Conservation (phyloP, 2,113 vertebrate genomes). For the Perccottus glenii region DNA sequence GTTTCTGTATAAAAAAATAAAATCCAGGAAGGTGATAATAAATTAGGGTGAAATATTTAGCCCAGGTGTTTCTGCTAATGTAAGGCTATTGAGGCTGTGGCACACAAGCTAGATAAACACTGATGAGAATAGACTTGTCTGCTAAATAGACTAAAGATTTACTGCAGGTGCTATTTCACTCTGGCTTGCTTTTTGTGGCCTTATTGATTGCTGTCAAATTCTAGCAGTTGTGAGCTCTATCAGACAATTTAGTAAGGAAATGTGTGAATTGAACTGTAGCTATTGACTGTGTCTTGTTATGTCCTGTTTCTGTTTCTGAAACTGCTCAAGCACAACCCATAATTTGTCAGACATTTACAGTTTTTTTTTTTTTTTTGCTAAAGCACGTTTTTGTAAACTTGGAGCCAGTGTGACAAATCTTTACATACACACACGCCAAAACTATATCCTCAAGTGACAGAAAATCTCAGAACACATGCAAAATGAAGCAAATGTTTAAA, state of each 20-base stretch:
- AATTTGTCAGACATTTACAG: too few relatives aligned
- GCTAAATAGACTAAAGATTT: conserved; percentile 32
- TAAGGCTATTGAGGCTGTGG: conserved; percentile 29
- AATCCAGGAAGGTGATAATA: conserved; percentile 23
- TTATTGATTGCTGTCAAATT: conserved; percentile 48
- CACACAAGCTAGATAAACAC: conserved; percentile 10
- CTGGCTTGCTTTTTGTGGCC: conserved; percentile 39
- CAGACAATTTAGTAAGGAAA: conserved; percentile 32
- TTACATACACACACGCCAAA: too few relatives aligned
- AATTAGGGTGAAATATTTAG: conserved; percentile 42
- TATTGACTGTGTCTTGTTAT: background rate
- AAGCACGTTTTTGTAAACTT: too few relatives aligned
- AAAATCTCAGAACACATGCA: too few relatives aligned
- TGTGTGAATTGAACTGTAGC: background rate
- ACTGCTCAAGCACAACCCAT: too few relatives aligned
- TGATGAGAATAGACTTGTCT: conserved; percentile 41
- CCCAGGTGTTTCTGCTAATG: conserved; percentile 44
- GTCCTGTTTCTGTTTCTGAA: conserved; percentile 5
- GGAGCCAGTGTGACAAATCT: too few relatives aligned
- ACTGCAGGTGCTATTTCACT: conserved; percentile 50
- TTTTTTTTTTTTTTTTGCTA: too few relatives aligned
- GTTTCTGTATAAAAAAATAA: background rate
- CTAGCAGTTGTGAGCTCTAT: conserved; percentile 37
- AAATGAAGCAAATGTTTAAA: too few relatives aligned
- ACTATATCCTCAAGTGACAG: too few relatives aligned